Evolutionary conservation across 2,888 invertebrate species (phyloP).

Genomic region (Parnassius orleans): DNA sequence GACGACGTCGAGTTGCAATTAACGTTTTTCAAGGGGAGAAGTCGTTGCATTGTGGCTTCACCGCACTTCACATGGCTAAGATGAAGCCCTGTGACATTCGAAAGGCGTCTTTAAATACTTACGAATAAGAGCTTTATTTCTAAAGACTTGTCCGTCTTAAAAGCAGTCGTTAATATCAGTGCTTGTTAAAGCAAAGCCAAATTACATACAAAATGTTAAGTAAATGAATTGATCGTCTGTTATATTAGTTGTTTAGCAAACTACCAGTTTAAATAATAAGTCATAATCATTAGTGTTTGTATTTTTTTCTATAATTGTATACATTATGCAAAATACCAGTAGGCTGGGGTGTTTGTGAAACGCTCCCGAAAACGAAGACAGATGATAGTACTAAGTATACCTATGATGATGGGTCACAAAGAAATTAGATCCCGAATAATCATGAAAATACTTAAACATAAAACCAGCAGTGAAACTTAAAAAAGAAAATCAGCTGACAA

Average conservation of each 20-base stretch:
- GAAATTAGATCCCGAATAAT: too few relatives aligned
- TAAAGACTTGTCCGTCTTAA: not conserved
- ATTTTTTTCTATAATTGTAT: too few relatives aligned
- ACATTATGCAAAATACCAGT: too few relatives aligned
- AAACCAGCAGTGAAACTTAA: too few relatives aligned
- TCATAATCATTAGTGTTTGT: too few relatives aligned
- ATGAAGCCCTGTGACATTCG: not conserved
- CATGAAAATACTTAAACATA: too few relatives aligned
- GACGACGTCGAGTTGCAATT: constrained; percentile 50
- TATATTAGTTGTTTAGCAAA: too few relatives aligned
- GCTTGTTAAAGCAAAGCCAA: not conserved
- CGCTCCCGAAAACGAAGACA: too few relatives aligned
- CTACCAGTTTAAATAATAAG: not conserved
- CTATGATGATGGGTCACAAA: too few relatives aligned
- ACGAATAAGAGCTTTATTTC: not conserved
- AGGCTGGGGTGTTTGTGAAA: too few relatives aligned
- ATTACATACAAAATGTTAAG: not conserved
- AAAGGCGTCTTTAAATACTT: constrained; percentile 6
- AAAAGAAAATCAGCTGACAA: too few relatives aligned
- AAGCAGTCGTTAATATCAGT: not conserved
- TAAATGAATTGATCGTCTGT: not conserved
- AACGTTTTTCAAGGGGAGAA: constrained; percentile 65
- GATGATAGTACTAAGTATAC: too few relatives aligned
- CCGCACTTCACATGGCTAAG: constrained; percentile 51
- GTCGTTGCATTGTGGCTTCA: constrained; percentile 46